A percentile compares a stretch with the other conserved stretches of the same genome.
These are phyloP conservation scores for Anguilla marmorata DNA, from an alignment of 2,797 vertebrate genomes.

Conservation along the genomic window DNA sequence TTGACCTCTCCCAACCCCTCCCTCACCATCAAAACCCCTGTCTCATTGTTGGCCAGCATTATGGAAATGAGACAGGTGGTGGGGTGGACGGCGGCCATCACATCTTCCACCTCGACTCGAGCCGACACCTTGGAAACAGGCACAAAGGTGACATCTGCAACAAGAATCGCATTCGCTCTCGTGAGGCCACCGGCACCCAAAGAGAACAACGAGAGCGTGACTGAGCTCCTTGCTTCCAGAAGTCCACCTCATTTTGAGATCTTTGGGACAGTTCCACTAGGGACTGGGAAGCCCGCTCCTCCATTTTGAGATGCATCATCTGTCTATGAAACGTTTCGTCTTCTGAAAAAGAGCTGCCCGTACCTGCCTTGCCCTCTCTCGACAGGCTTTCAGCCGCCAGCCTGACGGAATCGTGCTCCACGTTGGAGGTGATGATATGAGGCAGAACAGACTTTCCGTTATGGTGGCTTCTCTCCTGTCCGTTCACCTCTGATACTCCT, in stretches of 20 bases:
- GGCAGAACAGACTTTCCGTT: slow-evolving; percentile 58
- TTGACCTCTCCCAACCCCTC: neutral
- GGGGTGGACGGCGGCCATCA: slow-evolving; percentile 79
- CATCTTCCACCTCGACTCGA: slow-evolving; percentile 79
- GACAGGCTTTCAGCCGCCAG: slow-evolving; percentile 75
- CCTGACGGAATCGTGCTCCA: slow-evolving; percentile 90
- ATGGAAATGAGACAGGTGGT: slow-evolving; percentile 89
- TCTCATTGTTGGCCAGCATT: slow-evolving; percentile 98
- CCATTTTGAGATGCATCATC: neutral
- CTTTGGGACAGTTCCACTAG: neutral
- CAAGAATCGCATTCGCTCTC: slow-evolving; percentile 34
- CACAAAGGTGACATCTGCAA: slow-evolving; percentile 84
- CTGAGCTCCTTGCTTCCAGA: neutral
- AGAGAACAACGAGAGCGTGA: neutral
- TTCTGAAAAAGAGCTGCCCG: slow-evolving; percentile 36
- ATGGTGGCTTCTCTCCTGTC: slow-evolving; percentile 13
- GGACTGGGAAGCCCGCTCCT: neutral
- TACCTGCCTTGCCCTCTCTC: slow-evolving; percentile 75
- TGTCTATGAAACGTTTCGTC: neutral
- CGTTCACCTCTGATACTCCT: slow-evolving; percentile 25
- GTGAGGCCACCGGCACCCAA: neutral
- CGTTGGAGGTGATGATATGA: slow-evolving; percentile 81
- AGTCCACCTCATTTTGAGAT: neutral
- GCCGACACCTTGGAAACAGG: slow-evolving; percentile 79
- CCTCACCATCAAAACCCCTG: slow-evolving; percentile 91